Evolutionary conservation across 2,888 invertebrate genomes (phyloP).

Genomic region (Strigamia transsilvanica): DNA sequence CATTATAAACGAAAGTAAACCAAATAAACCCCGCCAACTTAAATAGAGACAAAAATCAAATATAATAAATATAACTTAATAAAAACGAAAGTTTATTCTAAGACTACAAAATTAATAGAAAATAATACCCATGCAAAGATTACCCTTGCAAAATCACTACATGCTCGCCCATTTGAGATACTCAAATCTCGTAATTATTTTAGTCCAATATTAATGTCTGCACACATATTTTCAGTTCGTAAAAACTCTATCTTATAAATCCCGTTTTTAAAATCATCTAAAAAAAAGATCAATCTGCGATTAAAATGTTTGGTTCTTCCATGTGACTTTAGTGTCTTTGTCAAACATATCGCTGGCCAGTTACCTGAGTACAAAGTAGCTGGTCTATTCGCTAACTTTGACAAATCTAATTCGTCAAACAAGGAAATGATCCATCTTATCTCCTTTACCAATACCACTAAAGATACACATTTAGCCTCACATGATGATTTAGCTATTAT

Average conservation of each 20-base stretch:
- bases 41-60: too few species aligned
- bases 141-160: too few species aligned
- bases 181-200: not conserved
- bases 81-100: too few species aligned
- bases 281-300: not conserved
- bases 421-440: not conserved
- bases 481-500: constrained; percentile 45
- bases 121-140: too few species aligned
- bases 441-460: constrained; percentile 11
- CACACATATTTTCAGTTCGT: not conserved
- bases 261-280: not conserved
- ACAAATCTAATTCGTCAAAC: not conserved
- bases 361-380: not conserved
- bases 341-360: constrained; percentile 18
- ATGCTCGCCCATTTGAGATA: not conserved
- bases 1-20: too few species aligned
- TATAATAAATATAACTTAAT: too few species aligned
- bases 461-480: constrained; percentile 29
- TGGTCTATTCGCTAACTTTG: not conserved
- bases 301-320: constrained; percentile 50
- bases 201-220: not conserved
- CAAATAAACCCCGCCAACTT: too few species aligned
- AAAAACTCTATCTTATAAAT: not conserved
- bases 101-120: too few species aligned
- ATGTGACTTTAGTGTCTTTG: not conserved